phyloP scores from a whole-genome alignment of 2,888 invertebrate species.

The Acrocera orbiculus region DNA sequence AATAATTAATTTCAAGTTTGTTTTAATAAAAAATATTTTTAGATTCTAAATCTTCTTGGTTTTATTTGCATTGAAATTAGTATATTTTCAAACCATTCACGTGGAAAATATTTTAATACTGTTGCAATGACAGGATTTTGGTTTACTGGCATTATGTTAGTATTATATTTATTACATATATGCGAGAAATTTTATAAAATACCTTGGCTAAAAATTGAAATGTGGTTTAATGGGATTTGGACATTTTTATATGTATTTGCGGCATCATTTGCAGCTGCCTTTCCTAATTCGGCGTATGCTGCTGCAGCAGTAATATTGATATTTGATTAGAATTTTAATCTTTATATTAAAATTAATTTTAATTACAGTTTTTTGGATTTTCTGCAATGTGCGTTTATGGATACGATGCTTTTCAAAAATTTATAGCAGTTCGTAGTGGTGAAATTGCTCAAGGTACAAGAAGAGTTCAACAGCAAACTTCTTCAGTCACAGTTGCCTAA shows the following conservation, averaged over 20 bases:
- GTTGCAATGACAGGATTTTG: slow-evolving; percentile 72
- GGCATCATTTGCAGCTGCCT: slow-evolving; percentile 47
- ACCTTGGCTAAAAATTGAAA: slow-evolving; percentile 74
- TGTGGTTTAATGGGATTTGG: slow-evolving; percentile 57
- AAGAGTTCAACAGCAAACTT: slow-evolving; percentile 13
- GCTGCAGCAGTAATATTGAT: slow-evolving; percentile 44
- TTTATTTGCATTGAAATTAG: slow-evolving; percentile 55
- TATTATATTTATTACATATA: slow-evolving; percentile 68
- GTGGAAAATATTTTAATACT: slow-evolving; percentile 57
- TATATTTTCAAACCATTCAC: slow-evolving; percentile 33
- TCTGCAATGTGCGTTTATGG: slow-evolving; percentile 62
- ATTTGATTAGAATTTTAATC: background rate
- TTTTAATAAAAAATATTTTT: slow-evolving; percentile 9
- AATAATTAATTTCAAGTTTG: background rate
- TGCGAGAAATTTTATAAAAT: slow-evolving; percentile 70
- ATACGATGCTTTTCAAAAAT: slow-evolving; percentile 65
- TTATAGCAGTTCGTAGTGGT: slow-evolving; percentile 44
- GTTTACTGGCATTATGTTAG: slow-evolving; percentile 62
- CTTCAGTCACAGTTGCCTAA: slow-evolving; percentile 13
- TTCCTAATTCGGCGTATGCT: slow-evolving; percentile 39
- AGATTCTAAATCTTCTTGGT: slow-evolving; percentile 53
- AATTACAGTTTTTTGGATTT: slow-evolving; percentile 70
- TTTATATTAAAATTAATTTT: slow-evolving; percentile 11
- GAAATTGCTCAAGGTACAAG: slow-evolving; percentile 49
- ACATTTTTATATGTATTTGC: slow-evolving; percentile 58